Base-by-base conservation (phyloP, 2,888 invertebrate species). In the Noctua janthina region DNA sequence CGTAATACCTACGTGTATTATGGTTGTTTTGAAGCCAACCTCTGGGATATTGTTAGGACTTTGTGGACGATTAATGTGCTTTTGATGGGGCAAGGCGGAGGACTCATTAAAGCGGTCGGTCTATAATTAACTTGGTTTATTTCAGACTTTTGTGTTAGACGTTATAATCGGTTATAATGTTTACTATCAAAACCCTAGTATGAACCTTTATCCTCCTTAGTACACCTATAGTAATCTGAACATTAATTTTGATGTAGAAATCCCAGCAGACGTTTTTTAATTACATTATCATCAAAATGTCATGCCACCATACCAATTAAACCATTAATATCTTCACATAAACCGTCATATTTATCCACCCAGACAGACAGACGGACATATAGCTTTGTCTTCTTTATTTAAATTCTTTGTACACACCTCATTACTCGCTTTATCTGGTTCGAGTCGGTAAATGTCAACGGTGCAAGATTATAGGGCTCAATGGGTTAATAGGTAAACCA, bases 391-490 rank as follows among this genome's bases (percentile, higher is more conserved):
- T 76, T 77, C n/a, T 88, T 69, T 67, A 81, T 87, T 73, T 87
- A 70, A 64, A 87, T 87, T 77, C 46, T 76, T 74, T 3, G 56
- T 73, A 20, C 46, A 54, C 49, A 62, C 74, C 67, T 84, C 82
- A 79, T 82, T 84, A 59, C 73, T 43, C 29, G 79, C 35, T 71
- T 68, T 81, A 82, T 87, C 84, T 86, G 79, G 87, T 76, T 15
- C 23, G 78, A n/a, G 76, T 62, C 59, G 46, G 1, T 81, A 90
- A 89, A 89, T 89, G 89, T 90, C 90, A 90, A 73, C 85, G 35
- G 75, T 74, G 68, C 79, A 69, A 75, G 35, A 15, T 78, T 82
- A 0, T 79, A 77, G 87, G 76, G 89, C 68, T 76, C 83, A 43
- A 43, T 79, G 39, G 4, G 43, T n/a, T 0, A 0, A 13, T 2